Conservation (phyloP, 1,140 invertebrate species). For the Micrasema minimum region DNA sequence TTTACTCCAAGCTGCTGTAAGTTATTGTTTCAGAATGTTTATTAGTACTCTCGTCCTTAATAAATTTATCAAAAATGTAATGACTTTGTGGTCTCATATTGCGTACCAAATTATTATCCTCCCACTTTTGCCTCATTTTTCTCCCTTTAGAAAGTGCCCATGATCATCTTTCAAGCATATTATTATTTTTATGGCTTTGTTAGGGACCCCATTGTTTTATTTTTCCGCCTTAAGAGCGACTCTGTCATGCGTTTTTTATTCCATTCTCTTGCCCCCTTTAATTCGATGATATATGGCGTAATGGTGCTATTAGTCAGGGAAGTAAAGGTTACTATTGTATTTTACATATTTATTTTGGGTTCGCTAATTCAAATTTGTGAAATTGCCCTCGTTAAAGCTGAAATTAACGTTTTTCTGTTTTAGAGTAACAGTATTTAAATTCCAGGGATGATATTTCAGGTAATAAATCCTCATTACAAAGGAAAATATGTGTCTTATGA, state of each 20-base stretch:
- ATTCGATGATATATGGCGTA: slow-evolving; percentile 44
- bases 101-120: too few relatives aligned
- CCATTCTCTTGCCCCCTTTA: slow-evolving; percentile 31
- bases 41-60: too few relatives aligned
- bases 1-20: too few relatives aligned
- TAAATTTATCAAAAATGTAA: too few relatives aligned
- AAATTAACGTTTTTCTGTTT: slow-evolving; percentile 28
- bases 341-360: slow-evolving; percentile 37
- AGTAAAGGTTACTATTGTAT: slow-evolving; percentile 46
- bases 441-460: slow-evolving; percentile 3
- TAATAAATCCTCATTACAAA: slow-evolving; percentile 24
- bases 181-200: slow-evolving; percentile 37
- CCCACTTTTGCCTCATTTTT: neutral
- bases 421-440: slow-evolving; percentile 30
- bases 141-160: neutral
- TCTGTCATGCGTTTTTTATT: slow-evolving; percentile 38
- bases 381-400: neutral
- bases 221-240: slow-evolving; percentile 42
- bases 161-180: slow-evolving; percentile 36
- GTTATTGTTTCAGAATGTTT: too few relatives aligned
- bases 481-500: neutral
- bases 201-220: slow-evolving; percentile 40
- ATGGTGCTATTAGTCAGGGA: slow-evolving; percentile 46
- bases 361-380: slow-evolving; percentile 16
- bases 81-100: too few relatives aligned